Evolutionary conservation across 2,888 invertebrate species (phyloP).

Genomic region (Pilophorus perplexus): DNA sequence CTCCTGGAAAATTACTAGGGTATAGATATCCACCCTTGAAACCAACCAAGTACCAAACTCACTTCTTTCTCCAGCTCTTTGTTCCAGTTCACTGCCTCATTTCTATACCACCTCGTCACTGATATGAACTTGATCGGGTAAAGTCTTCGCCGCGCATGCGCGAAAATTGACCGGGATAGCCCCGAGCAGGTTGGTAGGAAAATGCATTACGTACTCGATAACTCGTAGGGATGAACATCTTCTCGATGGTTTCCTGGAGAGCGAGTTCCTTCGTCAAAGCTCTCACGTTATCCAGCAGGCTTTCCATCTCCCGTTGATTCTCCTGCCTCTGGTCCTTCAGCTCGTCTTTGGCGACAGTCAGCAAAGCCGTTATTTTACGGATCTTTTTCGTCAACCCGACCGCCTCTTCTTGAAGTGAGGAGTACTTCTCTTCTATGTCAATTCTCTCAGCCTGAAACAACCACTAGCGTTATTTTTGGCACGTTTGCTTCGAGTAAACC

Average conservation of each 20-base stretch:
- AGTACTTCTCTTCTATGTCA: constrained; percentile 92
- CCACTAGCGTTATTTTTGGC: neutral
- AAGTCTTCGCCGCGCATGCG: too few relatives aligned
- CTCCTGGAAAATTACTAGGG: too few relatives aligned
- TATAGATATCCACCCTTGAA: too few relatives aligned
- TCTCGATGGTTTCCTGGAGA: constrained; percentile 84
- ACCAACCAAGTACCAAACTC: too few relatives aligned
- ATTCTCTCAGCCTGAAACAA: constrained; percentile 73
- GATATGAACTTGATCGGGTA: too few relatives aligned
- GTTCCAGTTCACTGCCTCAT: too few relatives aligned
- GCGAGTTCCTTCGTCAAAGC: constrained; percentile 87
- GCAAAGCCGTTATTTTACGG: constrained; percentile 80
- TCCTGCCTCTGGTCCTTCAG: constrained; percentile 85
- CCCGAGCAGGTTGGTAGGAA: too few relatives aligned
- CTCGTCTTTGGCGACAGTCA: constrained; percentile 82
- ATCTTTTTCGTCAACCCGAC: constrained; percentile 89
- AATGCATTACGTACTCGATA: too few relatives aligned
- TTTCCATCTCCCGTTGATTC: constrained; percentile 96
- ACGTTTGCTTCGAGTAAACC: neutral
- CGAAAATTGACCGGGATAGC: too few relatives aligned
- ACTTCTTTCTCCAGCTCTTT: too few relatives aligned
- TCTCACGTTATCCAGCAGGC: constrained; percentile 87
- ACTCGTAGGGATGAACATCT: constrained; percentile 89
- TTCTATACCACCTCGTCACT: too few relatives aligned
- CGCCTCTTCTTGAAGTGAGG: constrained; percentile 91